These are phyloP conservation scores for Hylomyscus alleni DNA, from an alignment of 2,797 vertebrate genomes.

Conservation along the genomic window DNA sequence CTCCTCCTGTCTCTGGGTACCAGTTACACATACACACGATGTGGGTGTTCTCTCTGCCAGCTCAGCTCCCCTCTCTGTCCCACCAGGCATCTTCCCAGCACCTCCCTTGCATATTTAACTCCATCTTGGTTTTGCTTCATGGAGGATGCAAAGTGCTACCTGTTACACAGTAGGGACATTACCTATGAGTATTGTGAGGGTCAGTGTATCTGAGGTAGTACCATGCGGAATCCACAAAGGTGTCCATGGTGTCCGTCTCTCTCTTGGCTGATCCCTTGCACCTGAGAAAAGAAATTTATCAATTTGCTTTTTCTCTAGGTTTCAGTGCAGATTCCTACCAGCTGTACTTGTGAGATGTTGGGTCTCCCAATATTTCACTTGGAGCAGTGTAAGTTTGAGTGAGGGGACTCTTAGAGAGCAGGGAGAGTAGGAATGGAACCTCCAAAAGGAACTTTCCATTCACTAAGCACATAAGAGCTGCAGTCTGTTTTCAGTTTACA, in stretches of 20 bases:
- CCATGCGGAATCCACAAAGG: constrained; percentile 98
- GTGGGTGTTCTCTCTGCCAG: background rate
- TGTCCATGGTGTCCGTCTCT: constrained; percentile 99
- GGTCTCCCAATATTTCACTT: background rate
- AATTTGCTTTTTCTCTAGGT: background rate
- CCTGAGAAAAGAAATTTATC: constrained; percentile 87
- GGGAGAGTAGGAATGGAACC: no score
- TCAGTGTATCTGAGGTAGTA: constrained; percentile 98
- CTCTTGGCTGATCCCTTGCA: constrained; percentile 93
- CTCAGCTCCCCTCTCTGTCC: background rate
- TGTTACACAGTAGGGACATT: constrained; percentile 51
- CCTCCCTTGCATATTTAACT: background rate
- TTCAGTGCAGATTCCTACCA: background rate
- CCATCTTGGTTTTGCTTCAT: background rate
- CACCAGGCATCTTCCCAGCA: background rate
- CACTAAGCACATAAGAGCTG: background rate
- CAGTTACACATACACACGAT: background rate
- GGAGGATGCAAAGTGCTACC: background rate
- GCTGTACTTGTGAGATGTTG: constrained; percentile 10
- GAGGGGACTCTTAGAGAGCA: background rate
- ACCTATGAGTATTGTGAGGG: constrained; percentile 94
- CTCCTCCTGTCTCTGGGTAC: background rate
- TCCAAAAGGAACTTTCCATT: background rate
- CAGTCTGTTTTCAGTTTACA: background rate
- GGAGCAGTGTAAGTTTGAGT: background rate